Conservation (phyloP, 1,140 invertebrate genomes). For the Micrasema minimum region DNA sequence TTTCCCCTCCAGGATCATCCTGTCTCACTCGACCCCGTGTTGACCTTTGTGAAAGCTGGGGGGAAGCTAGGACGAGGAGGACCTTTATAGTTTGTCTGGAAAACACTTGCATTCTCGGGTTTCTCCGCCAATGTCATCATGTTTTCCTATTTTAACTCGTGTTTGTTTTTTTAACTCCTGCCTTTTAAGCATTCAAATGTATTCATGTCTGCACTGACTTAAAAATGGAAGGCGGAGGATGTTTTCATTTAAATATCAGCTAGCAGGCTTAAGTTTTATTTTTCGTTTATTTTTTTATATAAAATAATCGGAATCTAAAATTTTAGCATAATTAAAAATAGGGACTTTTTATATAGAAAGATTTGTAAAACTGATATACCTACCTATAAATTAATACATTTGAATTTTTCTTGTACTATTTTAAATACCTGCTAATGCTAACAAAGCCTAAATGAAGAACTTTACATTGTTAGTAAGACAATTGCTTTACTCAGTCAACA, state of each 20-base stretch:
- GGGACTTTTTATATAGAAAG: too few relatives aligned
- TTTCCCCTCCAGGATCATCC: conserved; percentile 39
- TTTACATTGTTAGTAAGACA: too few relatives aligned
- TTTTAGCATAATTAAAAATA: too few relatives aligned
- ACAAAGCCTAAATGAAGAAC: too few relatives aligned
- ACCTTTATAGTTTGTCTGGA: conserved; percentile 22
- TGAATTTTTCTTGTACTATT: too few relatives aligned
- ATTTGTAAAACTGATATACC: too few relatives aligned
- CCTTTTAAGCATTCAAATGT: conserved; percentile 6
- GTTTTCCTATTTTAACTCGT: conserved; percentile 26
- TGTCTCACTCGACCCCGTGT: conserved; percentile 39
- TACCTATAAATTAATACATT: too few relatives aligned
- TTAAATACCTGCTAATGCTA: too few relatives aligned
- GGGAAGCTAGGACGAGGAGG: conserved; percentile 5
- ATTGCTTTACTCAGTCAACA: too few relatives aligned
- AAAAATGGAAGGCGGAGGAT: neutral
- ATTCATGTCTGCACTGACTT: conserved; percentile 2
- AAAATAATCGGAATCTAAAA: too few relatives aligned
- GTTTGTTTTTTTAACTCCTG: neutral
- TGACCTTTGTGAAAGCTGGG: conserved; percentile 47
- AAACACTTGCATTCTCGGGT: conserved; percentile 34
- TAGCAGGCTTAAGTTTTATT: too few relatives aligned
- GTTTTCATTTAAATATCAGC: neutral
- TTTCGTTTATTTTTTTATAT: too few relatives aligned
- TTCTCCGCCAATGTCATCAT: conserved; percentile 23